Evolutionary conservation across 2,797 vertebrate species (phyloP).

Genomic region (Muscicapa striata): DNA sequence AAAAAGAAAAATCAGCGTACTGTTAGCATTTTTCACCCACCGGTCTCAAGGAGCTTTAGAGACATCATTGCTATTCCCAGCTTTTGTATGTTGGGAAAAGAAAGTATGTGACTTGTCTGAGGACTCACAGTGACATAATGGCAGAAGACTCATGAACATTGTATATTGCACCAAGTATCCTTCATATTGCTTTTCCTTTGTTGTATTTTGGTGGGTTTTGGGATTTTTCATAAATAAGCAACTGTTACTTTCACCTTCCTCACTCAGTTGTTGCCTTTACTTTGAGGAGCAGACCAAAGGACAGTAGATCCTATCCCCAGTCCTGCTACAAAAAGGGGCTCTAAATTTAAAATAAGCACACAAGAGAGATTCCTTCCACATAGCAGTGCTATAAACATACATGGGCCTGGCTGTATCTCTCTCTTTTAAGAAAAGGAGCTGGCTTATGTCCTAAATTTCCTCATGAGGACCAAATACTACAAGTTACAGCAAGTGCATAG

Average conservation of each 20-base stretch:
- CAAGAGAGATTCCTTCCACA: neutral
- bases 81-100: neutral
- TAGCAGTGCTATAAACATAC: rapidly evolving
- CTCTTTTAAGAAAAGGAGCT: neutral
- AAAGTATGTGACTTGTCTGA: neutral
- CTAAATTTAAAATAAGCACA: neutral
- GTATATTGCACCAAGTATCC: neutral
- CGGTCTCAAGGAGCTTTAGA: neutral
- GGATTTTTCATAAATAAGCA: neutral
- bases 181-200: neutral
- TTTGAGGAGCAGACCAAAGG: neutral
- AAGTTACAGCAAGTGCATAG: neutral
- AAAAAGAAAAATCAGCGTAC: neutral
- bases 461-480: neutral
- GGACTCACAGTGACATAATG: neutral
- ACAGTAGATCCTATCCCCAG: neutral
- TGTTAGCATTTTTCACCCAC: neutral
- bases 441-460: neutral
- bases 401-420: rapidly evolving
- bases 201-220: neutral
- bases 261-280: neutral
- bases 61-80: neutral
- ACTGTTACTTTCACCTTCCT: neutral
- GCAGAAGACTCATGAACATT: neutral
- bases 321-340: neutral